phyloP scores from a whole-genome alignment of 1,140 invertebrate genomes.

The Achatina immaculata region DNA sequence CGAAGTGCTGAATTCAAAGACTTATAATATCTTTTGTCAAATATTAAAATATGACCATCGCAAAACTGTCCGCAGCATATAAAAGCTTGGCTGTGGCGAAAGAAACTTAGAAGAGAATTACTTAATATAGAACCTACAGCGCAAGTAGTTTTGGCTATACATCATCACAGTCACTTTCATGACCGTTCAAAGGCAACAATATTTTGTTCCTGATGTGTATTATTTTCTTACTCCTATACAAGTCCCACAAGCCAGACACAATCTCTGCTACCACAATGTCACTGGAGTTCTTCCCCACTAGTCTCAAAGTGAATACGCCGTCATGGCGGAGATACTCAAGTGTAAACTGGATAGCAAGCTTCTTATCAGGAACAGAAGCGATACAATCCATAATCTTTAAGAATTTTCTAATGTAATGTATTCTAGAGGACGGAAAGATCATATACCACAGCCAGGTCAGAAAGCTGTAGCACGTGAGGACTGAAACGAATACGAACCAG shows the following conservation, averaged over 20 bases:
- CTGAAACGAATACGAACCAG: conserved; percentile 74
- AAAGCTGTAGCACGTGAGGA: conserved; percentile 71
- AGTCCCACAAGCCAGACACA: conserved; percentile 67
- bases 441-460: conserved; percentile 69
- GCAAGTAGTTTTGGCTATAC: conserved; percentile 42
- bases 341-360: conserved; percentile 61
- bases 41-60: too few species aligned
- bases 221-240: conserved; percentile 65
- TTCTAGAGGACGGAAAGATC: conserved; percentile 65
- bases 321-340: conserved; percentile 68
- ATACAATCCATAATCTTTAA: conserved; percentile 69
- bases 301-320: conserved; percentile 66
- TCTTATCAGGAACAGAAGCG: conserved; percentile 62
- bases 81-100: too few species aligned
- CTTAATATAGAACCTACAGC: neutral
- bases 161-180: conserved; percentile 64
- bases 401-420: conserved; percentile 70
- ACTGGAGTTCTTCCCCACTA: conserved; percentile 70
- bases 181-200: conserved; percentile 44
- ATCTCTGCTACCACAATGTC: conserved; percentile 69
- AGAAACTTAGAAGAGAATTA: too few species aligned
- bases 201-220: conserved; percentile 62
- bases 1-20: too few species aligned
- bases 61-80: too few species aligned
- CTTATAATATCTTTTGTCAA: too few species aligned